phyloP scores from a whole-genome alignment of 1,140 invertebrate genomes.

The Drosophila pandora region DNA sequence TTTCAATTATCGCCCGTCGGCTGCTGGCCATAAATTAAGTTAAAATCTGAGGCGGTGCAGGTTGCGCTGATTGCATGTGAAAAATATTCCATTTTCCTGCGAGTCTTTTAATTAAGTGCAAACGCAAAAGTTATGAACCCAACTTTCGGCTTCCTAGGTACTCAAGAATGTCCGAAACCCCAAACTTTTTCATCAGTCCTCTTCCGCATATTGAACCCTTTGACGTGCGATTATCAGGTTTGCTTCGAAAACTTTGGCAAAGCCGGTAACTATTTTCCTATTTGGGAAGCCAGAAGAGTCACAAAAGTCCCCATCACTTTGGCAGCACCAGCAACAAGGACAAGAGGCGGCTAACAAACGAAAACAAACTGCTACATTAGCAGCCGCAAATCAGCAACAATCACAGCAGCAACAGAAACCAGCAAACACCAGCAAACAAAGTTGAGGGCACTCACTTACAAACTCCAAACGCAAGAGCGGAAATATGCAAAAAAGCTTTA shows the following conservation, averaged over 20 bases:
- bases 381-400: slow-evolving; percentile 71
- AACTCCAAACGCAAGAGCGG: slow-evolving; percentile 76
- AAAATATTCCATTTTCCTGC: slow-evolving; percentile 50
- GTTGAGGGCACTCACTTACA: slow-evolving; percentile 72
- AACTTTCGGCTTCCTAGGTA: neutral
- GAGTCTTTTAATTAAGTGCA: slow-evolving; percentile 69
- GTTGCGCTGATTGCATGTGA: slow-evolving; percentile 64
- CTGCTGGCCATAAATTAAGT: slow-evolving; percentile 73
- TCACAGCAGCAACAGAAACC: slow-evolving; percentile 34
- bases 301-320: slow-evolving; percentile 19
- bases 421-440: slow-evolving; percentile 59
- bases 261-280: slow-evolving; percentile 29
- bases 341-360: slow-evolving; percentile 71
- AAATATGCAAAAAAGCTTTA: slow-evolving; percentile 75
- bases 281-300: slow-evolving; percentile 19
- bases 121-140: slow-evolving; percentile 47
- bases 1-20: slow-evolving; percentile 81
- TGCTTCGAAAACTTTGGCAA: slow-evolving; percentile 17
- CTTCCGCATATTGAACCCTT: slow-evolving; percentile 54
- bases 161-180: neutral
- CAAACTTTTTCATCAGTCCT: slow-evolving; percentile 36
- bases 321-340: slow-evolving; percentile 34
- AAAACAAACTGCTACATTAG: slow-evolving; percentile 82
- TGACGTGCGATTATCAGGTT: slow-evolving; percentile 34
- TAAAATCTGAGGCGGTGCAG: slow-evolving; percentile 50